These are phyloP conservation scores for Lepisosteus oculatus DNA, from an alignment of 2,113 vertebrate species.

Conservation along the genomic window DNA sequence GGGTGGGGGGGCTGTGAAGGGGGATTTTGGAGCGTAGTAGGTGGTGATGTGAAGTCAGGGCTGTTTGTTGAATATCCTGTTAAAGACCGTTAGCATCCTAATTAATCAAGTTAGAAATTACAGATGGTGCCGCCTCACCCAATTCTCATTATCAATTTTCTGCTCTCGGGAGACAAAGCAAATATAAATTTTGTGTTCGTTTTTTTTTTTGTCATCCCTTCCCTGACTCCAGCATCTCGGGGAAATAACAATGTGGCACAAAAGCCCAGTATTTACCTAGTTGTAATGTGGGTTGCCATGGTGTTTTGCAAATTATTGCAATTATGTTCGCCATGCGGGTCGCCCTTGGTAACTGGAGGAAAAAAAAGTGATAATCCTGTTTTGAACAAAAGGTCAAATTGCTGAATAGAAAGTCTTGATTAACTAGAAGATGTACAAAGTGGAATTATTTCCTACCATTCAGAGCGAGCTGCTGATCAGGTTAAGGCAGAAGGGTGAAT, in stretches of 20 bases:
- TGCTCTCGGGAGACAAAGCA: conserved; percentile 95
- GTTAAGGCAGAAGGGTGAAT: conserved; percentile 82
- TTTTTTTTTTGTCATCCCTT: conserved; percentile 71
- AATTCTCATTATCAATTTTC: conserved; percentile 95
- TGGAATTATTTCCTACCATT: conserved; percentile 95
- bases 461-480: conserved; percentile 83
- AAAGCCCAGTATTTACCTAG: conserved; percentile 90
- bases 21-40: conserved; percentile 71
- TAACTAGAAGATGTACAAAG: conserved; percentile 99
- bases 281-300: conserved; percentile 99
- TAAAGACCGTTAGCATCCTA: conserved; percentile 88
- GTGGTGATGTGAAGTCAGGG: conserved; percentile 84
- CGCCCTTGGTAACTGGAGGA: conserved; percentile 95
- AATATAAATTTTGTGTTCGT: conserved; percentile 93
- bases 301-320: conserved; percentile 99
- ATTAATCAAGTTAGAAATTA: conserved; percentile 99
- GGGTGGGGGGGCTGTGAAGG: conserved; percentile 57
- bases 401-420: conserved; percentile 99
- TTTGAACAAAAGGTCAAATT: conserved; percentile 99
- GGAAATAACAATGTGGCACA: conserved; percentile 90
- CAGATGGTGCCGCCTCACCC: conserved; percentile 81
- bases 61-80: conserved; percentile 91
- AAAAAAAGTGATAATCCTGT: conserved; percentile 99
- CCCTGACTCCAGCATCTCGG: conserved; percentile 86
- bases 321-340: conserved; percentile 99